Evolutionary conservation across 2,888 invertebrate species (phyloP).

Genomic region (Apocheima hispidaria): DNA sequence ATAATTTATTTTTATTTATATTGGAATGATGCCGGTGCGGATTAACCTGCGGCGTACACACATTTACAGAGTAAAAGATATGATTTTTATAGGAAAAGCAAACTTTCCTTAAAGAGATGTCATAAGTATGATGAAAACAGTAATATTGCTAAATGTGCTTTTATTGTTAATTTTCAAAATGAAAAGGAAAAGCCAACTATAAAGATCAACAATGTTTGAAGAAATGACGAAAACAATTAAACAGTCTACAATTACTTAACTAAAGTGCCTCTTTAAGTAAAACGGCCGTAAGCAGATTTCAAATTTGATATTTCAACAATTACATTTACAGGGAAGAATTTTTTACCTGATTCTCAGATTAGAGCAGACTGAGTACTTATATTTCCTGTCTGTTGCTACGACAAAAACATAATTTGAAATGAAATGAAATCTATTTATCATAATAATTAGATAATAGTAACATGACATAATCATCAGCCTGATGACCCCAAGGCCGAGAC

Average conservation of each 20-base stretch:
- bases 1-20: too few species aligned
- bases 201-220: constrained; percentile 8
- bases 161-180: constrained; percentile 2
- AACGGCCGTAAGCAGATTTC: constrained; percentile 34
- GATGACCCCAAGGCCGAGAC: too few species aligned
- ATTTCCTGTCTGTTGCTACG: not conserved
- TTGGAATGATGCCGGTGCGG: too few species aligned
- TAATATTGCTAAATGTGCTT: not conserved
- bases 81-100: not conserved
- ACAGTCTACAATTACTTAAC: constrained; percentile 31
- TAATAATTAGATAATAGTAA: too few species aligned
- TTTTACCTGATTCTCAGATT: not conserved
- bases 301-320: constrained; percentile 31
- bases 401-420: not conserved
- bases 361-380: not conserved
- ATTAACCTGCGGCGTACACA: too few species aligned
- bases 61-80: too few species aligned
- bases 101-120: not conserved
- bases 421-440: not conserved
- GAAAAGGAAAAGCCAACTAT: not conserved
- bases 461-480: too few species aligned
- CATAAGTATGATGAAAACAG: not conserved
- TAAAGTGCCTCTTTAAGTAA: constrained; percentile 34
- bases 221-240: constrained; percentile 23
- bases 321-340: constrained; percentile 8